Base-by-base conservation (phyloP, 2,797 vertebrate genomes). In the Hirundo rustica region DNA sequence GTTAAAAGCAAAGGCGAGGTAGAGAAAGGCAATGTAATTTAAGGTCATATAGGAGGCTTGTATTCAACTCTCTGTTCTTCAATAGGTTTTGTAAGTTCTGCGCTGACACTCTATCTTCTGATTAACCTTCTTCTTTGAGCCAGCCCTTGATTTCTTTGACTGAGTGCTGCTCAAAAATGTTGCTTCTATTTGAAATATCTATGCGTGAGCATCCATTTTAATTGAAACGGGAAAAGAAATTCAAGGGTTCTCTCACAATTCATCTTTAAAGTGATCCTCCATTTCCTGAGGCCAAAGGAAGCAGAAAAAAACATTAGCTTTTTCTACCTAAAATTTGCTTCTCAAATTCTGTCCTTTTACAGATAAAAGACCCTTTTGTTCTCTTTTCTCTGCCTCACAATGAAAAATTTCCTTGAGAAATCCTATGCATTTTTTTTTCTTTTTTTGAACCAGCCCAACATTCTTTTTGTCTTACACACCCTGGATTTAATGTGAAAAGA, bases 201-300 rank as follows among this genome's bases (percentile, higher is more conserved):
- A 23, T 90, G 55, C 74, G 22, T 44, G 77, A 77, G 54, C 57
- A 85, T 4, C 19, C 53, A 83, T 82, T 89, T 88, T 57, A 96
- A 87, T 42, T 91, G 50, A 95, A 96, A 96, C 72, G 89, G 50
- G 70, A 95, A 91, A 95, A 96, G 45, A 89, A 89, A 89, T 87
- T 74, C 42, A 89, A 93, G 30, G 0, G 0, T 82, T 92, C 65
- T 97, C 88, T 87, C 88, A 87, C 81, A 94, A 83, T 82, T 93
- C 2, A 82, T 87, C 74, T 95, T 94, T 92, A 89, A 96, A 92
- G 87, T 19, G 23, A 67, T 89, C 80, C 64, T 82, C 25, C 26
- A 40, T 94, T 96, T 93, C 88, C 88, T 68, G 38, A 94, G 88
- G 95, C 90, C 94, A 95, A 85, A 96, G 88, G 88, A 96, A 94